phyloP scores from a whole-genome alignment of 2,113 vertebrate genomes.

The Xenus cinereus region DNA sequence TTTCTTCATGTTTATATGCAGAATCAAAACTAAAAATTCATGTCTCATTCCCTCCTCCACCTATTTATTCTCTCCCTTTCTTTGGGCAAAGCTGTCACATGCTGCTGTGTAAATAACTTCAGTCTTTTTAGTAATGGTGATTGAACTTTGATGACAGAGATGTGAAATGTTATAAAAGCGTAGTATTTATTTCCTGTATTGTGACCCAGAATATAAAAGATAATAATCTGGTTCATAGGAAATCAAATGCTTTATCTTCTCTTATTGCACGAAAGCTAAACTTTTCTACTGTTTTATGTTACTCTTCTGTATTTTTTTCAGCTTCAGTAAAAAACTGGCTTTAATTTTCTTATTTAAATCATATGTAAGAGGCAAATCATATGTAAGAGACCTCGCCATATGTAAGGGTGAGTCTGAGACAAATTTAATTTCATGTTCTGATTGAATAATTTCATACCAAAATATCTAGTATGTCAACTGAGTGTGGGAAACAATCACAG shows the following conservation, averaged over 20 bases:
- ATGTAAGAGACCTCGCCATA: neutral
- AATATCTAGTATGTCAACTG: neutral
- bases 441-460: neutral
- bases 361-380: neutral
- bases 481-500: neutral
- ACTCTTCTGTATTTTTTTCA: neutral
- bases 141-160: neutral
- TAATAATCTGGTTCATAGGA: neutral
- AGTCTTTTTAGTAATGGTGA: neutral
- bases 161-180: neutral
- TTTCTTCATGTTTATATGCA: neutral
- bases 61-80: neutral
- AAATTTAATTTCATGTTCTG: neutral
- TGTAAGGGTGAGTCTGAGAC: neutral
- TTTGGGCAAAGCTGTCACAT: neutral
- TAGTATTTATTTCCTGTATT: neutral
- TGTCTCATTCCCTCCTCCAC: neutral
- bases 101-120: neutral
- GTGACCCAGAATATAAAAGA: neutral
- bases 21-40: neutral
- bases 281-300: neutral
- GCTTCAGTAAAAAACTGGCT: neutral
- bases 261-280: neutral
- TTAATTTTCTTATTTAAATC: neutral
- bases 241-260: neutral